Base-by-base conservation (phyloP, 2,797 vertebrate genomes). In the Dallia pectoralis region DNA sequence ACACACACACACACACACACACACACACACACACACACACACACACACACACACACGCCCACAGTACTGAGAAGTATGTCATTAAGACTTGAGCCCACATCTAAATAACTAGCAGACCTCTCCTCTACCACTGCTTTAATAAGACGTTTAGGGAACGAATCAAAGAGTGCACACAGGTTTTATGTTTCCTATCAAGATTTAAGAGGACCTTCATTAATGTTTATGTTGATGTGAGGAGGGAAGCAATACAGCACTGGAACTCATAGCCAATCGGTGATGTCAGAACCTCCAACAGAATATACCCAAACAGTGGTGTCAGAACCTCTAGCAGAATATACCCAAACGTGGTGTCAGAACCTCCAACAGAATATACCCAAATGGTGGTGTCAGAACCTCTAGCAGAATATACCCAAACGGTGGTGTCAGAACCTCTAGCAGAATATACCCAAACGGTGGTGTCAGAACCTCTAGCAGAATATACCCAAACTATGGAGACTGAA, bases 81-180 rank as follows among this genome's bases (percentile, higher is more conserved):
- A 68, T 48, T 49, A 49, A 48, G 67, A 22, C 65, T 48, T 49
- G 6, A 48, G 44, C 22, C 67, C 64, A 74, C 77, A 77, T 73
- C 70, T 70, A 75, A 82, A 75, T 29, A 47, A 78, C 74, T 71
- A 59, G 32, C 78, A 73, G 56, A 77, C 29, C 65, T 40, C 64
- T 19, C 47, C 25, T 69, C 63, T 65, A 65, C 77, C 77, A 72
- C 80, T 71, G 8, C 16, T 71, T 53, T 67, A 78, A 73, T 73
- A 44, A 82, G 81, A 77, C 74, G 74, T 80, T 78, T 72, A 59
- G 72, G 73, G 72, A 32, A 77, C 7, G 48, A 29, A 47, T 47
- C 25, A 62, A 40, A 71, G 68, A 82, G 81, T 76, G 67, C 73
- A 51, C 79, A 77, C 71, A 72, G 64, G 71, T 33, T 51, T 25